phyloP scores from a whole-genome alignment of 2,888 invertebrate genomes.

The Melanostoma mellinum region DNA sequence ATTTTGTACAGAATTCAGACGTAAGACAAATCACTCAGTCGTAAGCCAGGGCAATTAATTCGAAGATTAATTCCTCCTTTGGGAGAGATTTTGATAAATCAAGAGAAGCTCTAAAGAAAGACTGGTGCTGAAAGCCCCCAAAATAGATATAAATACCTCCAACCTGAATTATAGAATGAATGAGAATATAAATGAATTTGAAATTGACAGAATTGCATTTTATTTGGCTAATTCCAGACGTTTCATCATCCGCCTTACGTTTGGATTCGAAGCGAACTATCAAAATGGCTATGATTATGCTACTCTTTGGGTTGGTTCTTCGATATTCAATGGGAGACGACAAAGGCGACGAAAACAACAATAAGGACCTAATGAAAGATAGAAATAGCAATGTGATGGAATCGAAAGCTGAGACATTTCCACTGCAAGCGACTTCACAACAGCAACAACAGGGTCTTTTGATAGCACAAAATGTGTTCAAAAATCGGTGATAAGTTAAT shows the following conservation, averaged over 20 bases:
- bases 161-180: not conserved
- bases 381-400: not conserved
- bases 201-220: slow-evolving; percentile 61
- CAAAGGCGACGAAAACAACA: not conserved
- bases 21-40: slow-evolving; percentile 67
- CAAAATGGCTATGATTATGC: slow-evolving; percentile 53
- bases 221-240: slow-evolving; percentile 54
- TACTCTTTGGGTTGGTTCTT: slow-evolving; percentile 49
- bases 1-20: slow-evolving; percentile 1
- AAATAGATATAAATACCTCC: not conserved
- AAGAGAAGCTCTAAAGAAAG: slow-evolving; percentile 49
- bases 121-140: not conserved
- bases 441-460: slow-evolving; percentile 39
- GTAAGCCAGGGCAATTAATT: slow-evolving; percentile 77
- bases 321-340: slow-evolving; percentile 35
- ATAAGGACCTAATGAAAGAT: not conserved
- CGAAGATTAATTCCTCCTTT: slow-evolving; percentile 79
- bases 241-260: slow-evolving; percentile 56
- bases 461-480: not conserved
- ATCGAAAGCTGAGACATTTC: slow-evolving; percentile 10
- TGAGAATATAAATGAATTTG: slow-evolving; percentile 37
- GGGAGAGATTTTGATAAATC: slow-evolving; percentile 75
- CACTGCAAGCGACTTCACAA: slow-evolving; percentile 2
- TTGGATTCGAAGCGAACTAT: slow-evolving; percentile 48
- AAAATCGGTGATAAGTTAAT: slow-evolving; percentile 62